Conservation (phyloP, 2,797 vertebrate species). For the Trichosurus vulpecula region DNA sequence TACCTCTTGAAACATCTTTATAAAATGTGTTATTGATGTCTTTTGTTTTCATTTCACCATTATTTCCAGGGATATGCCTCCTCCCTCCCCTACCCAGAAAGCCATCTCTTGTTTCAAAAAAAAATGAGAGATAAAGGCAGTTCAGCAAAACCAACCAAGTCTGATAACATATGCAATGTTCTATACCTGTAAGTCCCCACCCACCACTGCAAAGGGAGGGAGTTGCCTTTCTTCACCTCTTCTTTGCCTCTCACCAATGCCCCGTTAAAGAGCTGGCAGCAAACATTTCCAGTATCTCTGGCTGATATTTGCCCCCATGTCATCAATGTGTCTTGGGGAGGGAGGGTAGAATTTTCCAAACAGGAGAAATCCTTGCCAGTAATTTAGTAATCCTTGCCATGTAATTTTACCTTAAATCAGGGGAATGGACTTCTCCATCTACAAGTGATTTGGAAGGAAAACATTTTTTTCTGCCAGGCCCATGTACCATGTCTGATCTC, state of each 20-base stretch:
- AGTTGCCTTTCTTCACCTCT: background rate
- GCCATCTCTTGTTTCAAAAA: background rate
- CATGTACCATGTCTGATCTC: background rate
- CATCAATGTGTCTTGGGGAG: background rate
- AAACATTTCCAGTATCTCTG: background rate
- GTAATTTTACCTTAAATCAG: background rate
- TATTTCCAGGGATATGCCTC: background rate
- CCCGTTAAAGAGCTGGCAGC: background rate
- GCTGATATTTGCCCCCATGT: background rate
- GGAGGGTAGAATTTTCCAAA: background rate
- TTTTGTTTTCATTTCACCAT: background rate
- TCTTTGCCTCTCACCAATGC: background rate
- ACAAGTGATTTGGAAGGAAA: background rate
- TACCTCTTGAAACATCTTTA: background rate
- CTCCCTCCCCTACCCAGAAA: background rate
- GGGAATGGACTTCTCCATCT: background rate
- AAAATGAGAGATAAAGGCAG: background rate
- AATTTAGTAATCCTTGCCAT: too few relatives aligned
- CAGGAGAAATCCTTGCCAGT: background rate
- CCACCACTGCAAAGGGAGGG: background rate
- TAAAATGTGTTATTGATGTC: background rate
- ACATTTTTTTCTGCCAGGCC: background rate
- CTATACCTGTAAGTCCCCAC: background rate
- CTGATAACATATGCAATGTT: background rate
- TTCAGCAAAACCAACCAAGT: background rate